phyloP scores from a whole-genome alignment of 2,888 invertebrate genomes.

The Chrysolina oricalcia region DNA sequence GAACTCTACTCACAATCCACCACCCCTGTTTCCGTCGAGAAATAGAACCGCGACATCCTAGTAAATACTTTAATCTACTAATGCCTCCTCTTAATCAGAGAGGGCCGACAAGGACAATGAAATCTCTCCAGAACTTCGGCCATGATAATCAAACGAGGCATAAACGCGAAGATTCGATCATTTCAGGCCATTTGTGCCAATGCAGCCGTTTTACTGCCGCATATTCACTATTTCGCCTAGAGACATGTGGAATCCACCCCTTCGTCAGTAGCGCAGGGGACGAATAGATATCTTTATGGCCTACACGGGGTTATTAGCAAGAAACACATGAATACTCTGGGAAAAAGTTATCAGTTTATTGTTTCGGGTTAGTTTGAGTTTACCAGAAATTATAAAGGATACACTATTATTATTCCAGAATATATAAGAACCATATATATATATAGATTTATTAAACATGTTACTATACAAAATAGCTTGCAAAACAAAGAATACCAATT shows the following conservation, averaged over 20 bases:
- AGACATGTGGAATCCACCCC: conserved; percentile 24
- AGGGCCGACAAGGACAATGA: conserved; percentile 56
- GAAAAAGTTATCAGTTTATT: too few relatives aligned
- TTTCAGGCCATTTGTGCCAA: conserved; percentile 69
- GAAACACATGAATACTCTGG: too few relatives aligned
- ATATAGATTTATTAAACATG: too few relatives aligned
- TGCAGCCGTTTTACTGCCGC: conserved; percentile 64
- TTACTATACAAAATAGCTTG: too few relatives aligned
- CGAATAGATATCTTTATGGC: background rate
- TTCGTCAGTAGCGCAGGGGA: conserved; percentile 12
- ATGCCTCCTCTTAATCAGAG: conserved; percentile 51
- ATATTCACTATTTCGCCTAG: conserved; percentile 47
- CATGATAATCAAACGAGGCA: conserved; percentile 68
- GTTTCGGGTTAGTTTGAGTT: too few relatives aligned
- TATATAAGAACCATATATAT: too few relatives aligned
- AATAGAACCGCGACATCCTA: conserved; percentile 47
- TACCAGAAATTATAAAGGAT: too few relatives aligned
- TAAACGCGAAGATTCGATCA: conserved; percentile 69
- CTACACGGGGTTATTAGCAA: too few relatives aligned
- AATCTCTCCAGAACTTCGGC: conserved; percentile 54
- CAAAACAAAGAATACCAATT: too few relatives aligned
- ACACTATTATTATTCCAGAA: too few relatives aligned
- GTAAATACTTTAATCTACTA: conserved; percentile 58
- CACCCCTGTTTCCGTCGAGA: conserved; percentile 30
- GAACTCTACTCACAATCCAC: background rate